phyloP scores from a whole-genome alignment of 2,888 invertebrate genomes.

The Mycalesis mineus region DNA sequence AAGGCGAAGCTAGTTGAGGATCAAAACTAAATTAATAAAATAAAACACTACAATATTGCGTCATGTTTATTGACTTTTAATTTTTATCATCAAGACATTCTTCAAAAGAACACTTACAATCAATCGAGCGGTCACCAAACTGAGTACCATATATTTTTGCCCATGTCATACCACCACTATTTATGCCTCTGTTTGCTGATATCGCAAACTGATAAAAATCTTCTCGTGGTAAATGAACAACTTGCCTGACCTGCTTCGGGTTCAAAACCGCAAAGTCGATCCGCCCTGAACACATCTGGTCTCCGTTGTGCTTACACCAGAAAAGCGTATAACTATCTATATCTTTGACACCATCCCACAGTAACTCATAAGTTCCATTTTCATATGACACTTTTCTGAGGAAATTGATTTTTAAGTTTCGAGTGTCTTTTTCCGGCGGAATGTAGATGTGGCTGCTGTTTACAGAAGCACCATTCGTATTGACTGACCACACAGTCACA shows the following conservation, averaged over 20 bases:
- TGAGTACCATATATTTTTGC: conserved; percentile 74
- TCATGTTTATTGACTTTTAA: no score
- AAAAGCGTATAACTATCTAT: conserved; percentile 86
- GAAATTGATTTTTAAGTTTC: conserved; percentile 65
- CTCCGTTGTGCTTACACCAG: conserved; percentile 81
- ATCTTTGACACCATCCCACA: conserved; percentile 79
- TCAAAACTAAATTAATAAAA: no score
- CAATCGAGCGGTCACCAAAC: no score
- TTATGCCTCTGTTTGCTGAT: conserved; percentile 82
- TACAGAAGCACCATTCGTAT: conserved; percentile 78
- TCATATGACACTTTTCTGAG: conserved; percentile 86
- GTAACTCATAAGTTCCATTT: conserved; percentile 62
- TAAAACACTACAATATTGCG: no score
- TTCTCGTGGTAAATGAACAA: conserved; percentile 79
- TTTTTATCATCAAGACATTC: no score
- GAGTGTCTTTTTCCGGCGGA: conserved; percentile 72
- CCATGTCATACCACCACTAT: conserved; percentile 92
- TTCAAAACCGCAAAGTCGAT: conserved; percentile 64
- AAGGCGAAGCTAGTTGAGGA: no score
- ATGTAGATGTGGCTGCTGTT: no score
- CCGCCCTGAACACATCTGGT: conserved; percentile 74
- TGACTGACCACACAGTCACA: conserved; percentile 80
- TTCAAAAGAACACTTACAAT: no score
- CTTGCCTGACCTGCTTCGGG: conserved; percentile 64
- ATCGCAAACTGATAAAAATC: conserved; percentile 87